Evolutionary conservation across 1,140 invertebrate species (phyloP), one percentile per base, ranked within the genome.

Genomic region (Nymphalis io): DNA sequence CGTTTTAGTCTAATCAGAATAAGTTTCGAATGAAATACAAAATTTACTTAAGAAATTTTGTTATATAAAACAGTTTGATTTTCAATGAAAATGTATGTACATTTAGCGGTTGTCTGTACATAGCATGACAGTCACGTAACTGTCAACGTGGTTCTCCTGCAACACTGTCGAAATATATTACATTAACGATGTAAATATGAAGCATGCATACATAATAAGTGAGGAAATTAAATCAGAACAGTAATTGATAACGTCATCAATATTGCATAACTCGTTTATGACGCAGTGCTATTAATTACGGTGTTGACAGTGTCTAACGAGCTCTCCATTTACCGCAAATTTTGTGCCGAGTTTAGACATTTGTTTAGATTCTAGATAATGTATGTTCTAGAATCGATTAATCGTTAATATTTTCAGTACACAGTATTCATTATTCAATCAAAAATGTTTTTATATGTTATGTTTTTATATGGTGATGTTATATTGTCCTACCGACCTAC

Each of bases 181-280:
- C 23, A 21, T 27, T 55, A 55, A 55, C 20, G 20, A 55, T 55
- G 20, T 23, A 60, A 60, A 61, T 16, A 61, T 40, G 6, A 16
- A 23, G 11, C 42, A 39, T 55, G 33, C 38, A 57, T 38, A 33
- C 20, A 57, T 57, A 68, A 62, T 58, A 40, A 58, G 12, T n/a
- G 39, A 15, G 67, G 53, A 62, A 58, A 48, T 58, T 23, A 59
- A 57, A 66, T 62, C 67, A 62, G 60, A 39, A 16, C 16, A 27
- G 48, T 61, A 62, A 57, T 62, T 62, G 60, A 68, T 68, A 68
- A 62, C 48, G 51, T 62, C 67, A 62, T 62, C 67, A 44, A 68
- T 68, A 68, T 62, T 61, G 51, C 60, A 58, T 58, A 68, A 68
- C 59, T 61, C 59, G 53, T 62, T 68, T 46, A 48, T 68, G 60